Evolutionary conservation across 2,888 invertebrate species (phyloP).

Genomic region (Dasypogon diadema): DNA sequence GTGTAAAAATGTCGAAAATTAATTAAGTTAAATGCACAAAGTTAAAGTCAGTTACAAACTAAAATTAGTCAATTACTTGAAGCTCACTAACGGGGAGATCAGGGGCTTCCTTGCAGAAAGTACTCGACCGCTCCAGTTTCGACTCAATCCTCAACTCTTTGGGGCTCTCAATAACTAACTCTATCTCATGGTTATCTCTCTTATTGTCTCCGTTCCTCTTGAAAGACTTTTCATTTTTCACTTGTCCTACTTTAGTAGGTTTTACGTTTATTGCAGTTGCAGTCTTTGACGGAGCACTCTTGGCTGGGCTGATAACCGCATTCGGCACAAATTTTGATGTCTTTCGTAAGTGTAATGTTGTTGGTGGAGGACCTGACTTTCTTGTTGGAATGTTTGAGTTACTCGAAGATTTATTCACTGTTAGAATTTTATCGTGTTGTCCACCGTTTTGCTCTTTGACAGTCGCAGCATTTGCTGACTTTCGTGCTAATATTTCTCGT

Average conservation of each 20-base stretch:
- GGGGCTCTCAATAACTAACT: constrained; percentile 61
- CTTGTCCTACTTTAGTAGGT: background rate
- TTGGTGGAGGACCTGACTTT: constrained; percentile 59
- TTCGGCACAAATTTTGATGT: constrained; percentile 53
- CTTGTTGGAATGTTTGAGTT: constrained; percentile 66
- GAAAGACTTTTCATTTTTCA: background rate
- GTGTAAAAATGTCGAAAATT: background rate
- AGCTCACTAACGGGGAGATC: constrained; percentile 66
- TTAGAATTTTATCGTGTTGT: constrained; percentile 6
- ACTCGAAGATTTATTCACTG: constrained; percentile 55
- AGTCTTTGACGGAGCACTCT: constrained; percentile 46
- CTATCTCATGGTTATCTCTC: constrained; percentile 61
- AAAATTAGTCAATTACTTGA: constrained; percentile 66
- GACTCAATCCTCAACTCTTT: constrained; percentile 59
- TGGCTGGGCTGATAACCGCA: constrained; percentile 47
- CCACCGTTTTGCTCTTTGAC: background rate
- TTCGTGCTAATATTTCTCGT: constrained; percentile 66
- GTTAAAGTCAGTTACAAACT: background rate
- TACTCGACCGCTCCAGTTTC: constrained; percentile 68
- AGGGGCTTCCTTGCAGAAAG: constrained; percentile 67
- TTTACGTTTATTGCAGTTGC: constrained; percentile 2
- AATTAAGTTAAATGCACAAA: constrained; percentile 18
- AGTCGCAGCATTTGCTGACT: constrained; percentile 61
- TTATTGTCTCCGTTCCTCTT: constrained; percentile 63
- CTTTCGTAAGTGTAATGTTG: constrained; percentile 56